Conservation (phyloP, 2,113 vertebrate species). For the Urocolius indicus region DNA sequence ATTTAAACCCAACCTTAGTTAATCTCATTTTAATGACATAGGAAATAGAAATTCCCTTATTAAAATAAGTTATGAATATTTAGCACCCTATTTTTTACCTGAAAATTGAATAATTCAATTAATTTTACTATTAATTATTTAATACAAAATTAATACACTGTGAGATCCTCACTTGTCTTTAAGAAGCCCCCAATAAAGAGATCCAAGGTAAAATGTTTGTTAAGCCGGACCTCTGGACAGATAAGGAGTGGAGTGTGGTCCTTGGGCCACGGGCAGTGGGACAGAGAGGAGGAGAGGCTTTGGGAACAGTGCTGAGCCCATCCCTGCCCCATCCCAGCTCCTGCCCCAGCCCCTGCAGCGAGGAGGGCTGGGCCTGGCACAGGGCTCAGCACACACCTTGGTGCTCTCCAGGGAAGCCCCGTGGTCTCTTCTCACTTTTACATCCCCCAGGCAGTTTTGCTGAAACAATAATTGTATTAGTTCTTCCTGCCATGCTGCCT, state of each 20-base stretch:
- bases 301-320: background rate
- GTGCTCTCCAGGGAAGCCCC: background rate
- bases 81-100: constrained; percentile 88
- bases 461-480: background rate
- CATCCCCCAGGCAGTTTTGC: background rate
- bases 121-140: constrained; percentile 93
- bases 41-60: constrained; percentile 86
- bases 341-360: background rate
- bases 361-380: background rate
- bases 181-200: background rate
- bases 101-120: constrained; percentile 94
- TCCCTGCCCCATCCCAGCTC: background rate
- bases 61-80: constrained; percentile 93
- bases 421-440: background rate
- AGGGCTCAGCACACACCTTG: fast-evolving
- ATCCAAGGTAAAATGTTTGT: background rate
- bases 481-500: background rate
- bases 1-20: constrained; percentile 77
- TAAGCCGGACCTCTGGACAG: fast-evolving
- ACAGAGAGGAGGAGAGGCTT: background rate
- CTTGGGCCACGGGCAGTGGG: fast-evolving
- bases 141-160: constrained; percentile 89
- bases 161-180: constrained; percentile 59
- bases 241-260: background rate
- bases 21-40: constrained; percentile 83